Evolutionary conservation across 37 sponge, comb jelly and placozoan genomes (phyloP), one percentile per base, ranked within the genome.

Genomic region (Oscarella lobularis): DNA sequence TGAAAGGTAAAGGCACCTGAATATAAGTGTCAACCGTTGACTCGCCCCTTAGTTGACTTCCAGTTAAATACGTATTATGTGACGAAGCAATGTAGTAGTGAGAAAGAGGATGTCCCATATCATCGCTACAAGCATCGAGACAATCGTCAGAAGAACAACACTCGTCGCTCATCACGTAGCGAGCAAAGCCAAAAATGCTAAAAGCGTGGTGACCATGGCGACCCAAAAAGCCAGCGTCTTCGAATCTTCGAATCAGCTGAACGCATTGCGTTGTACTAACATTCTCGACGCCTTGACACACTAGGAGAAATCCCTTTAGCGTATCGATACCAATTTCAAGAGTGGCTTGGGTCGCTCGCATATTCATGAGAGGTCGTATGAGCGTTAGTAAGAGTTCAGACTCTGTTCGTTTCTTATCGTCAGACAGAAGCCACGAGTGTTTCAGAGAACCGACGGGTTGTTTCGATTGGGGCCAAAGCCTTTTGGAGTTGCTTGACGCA

Each of bases 21-120:
- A 73, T 55, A 74, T 87, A 87, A 83, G 83, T 87, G 73, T 37
- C 31, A 14, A 80, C 75, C 1, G 72, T 78, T 1, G 87, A 87
- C 48, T 83, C 83, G 37, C 87, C 87, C 35, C 72, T 40, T 67
- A 87, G 74, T 66, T 87, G 87, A 65, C 83, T 81, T 4, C 87
- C 87, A 40, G 83, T 80, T 67, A 87, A 82, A 75, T 87, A 87
- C 2, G 87, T 87, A 72, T 87, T 87, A 71, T 87, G 87, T 4
- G 87, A 87, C 9, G 87, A 83, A 9, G 87, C 79, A 35, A 87
- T 83, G 75, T 83, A 87, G 78, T 87, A 87, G 30, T 80, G 55
- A 0, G 77, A 2, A 36, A 87, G 76, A 1, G 87, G 83, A 0
- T 72, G 69, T 0, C 38, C 76, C 77, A 83, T 75, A 48, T 78